Evolutionary conservation across 2,797 vertebrate genomes (phyloP).

Genomic region (Lates japonicus): DNA sequence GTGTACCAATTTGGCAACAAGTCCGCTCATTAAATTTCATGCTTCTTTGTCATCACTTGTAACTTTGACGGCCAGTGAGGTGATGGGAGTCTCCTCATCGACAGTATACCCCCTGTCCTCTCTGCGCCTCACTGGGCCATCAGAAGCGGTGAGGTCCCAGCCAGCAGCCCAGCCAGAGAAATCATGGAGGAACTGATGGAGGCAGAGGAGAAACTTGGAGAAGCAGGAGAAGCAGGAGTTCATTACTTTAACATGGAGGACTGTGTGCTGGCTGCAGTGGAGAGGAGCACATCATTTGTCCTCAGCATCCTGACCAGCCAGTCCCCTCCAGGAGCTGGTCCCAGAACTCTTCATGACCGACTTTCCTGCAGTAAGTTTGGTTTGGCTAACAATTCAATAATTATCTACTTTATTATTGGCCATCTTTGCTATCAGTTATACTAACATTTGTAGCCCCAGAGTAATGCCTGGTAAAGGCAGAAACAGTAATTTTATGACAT

Average conservation of each 20-base stretch:
- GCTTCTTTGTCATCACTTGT: conserved; percentile 23
- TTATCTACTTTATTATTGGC: no score
- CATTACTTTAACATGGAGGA: conserved; percentile 98
- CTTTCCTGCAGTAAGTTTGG: conserved; percentile 91
- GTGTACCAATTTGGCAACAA: not conserved
- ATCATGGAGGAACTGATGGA: not conserved
- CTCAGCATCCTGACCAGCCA: conserved; percentile 87
- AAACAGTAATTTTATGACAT: not conserved
- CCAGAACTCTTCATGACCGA: conserved; percentile 99
- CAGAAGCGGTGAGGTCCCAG: conserved; percentile 23
- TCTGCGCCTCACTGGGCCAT: conserved; percentile 82
- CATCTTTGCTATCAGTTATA: not conserved
- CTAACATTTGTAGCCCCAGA: not conserved
- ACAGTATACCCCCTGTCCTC: conserved; percentile 95
- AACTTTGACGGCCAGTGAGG: conserved; percentile 95
- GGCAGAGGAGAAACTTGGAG: conserved; percentile 1
- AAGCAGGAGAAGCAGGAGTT: conserved; percentile 5
- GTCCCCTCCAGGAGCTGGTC: conserved; percentile 95
- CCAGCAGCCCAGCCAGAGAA: not conserved
- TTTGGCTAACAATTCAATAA: not conserved
- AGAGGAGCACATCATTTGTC: conserved; percentile 90
- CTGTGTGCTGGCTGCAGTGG: conserved; percentile 93
- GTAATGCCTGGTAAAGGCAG: not conserved
- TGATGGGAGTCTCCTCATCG: conserved; percentile 94
- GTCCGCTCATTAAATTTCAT: no score